Conservation (phyloP, 2,113 vertebrate species). For the Herpetotheres cachinnans region DNA sequence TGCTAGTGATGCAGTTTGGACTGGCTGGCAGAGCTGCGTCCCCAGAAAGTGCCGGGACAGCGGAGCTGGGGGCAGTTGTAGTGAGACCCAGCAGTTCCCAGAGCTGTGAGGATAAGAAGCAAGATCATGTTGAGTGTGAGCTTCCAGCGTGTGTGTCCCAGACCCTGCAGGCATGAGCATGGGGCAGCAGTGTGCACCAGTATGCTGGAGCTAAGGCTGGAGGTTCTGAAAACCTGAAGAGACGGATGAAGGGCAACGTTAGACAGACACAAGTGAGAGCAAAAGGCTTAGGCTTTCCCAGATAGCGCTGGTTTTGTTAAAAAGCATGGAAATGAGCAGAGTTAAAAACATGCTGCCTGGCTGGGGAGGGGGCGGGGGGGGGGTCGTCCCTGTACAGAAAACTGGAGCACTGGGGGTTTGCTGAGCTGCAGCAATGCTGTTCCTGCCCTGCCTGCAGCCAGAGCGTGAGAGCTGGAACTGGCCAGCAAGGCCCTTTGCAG, state of each 20-base stretch:
- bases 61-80: neutral
- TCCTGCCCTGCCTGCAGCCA: neutral
- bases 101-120: neutral
- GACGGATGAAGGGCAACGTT: neutral
- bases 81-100: neutral
- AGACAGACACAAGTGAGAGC: neutral
- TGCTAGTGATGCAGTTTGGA: neutral
- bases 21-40: accelerated
- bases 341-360: neutral
- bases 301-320: neutral
- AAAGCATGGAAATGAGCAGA: neutral
- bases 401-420: neutral
- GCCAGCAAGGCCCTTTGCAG: neutral
- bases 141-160: neutral
- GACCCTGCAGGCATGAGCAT: neutral
- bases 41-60: neutral
- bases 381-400: neutral
- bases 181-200: neutral
- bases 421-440: neutral
- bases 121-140: neutral
- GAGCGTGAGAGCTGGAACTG: neutral
- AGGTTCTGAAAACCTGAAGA: neutral
- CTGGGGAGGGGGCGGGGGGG: neutral
- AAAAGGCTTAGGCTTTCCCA: neutral
- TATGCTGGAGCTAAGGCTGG: neutral